Conservation (phyloP, 2,797 vertebrate species). For the Amblyraja radiata region DNA sequence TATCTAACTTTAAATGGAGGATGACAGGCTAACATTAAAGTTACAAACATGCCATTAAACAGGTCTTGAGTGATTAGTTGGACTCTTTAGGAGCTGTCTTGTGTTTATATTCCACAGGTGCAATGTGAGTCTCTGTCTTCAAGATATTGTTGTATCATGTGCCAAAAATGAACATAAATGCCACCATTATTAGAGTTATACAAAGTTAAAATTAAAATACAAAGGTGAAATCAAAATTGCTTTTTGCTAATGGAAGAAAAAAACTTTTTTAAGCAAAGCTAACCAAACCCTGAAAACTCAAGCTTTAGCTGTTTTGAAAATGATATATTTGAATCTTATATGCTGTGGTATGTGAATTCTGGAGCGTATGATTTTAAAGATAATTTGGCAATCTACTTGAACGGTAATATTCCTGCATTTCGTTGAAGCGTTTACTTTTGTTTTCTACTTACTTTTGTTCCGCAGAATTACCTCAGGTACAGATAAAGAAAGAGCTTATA, state of each 20-base stretch:
- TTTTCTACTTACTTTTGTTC: conserved; percentile 35
- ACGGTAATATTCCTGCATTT: not conserved
- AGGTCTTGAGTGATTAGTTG: not conserved
- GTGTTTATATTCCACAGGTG: not conserved
- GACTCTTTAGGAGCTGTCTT: not conserved
- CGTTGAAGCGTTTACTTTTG: conserved; percentile 7
- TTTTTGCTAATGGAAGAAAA: not conserved
- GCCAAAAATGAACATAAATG: not conserved
- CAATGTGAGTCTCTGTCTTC: not conserved
- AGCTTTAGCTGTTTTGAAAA: not conserved
- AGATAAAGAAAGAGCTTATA: conserved; percentile 15
- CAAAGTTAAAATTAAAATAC: not conserved
- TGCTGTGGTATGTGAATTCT: not conserved
- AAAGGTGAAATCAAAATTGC: not conserved
- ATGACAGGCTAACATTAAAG: not conserved
- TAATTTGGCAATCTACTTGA: not conserved
- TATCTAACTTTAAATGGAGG: not conserved
- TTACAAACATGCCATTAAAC: not conserved
- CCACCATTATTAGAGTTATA: not conserved
- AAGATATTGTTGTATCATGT: not conserved
- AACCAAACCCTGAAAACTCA: not conserved
- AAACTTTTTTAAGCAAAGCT: not conserved
- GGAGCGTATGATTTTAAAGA: not conserved
- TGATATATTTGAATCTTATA: not conserved
- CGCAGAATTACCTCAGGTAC: conserved; percentile 17